Conservation (phyloP, 92 coral and sea anemone genomes). For the Parazoanthus darwini region DNA sequence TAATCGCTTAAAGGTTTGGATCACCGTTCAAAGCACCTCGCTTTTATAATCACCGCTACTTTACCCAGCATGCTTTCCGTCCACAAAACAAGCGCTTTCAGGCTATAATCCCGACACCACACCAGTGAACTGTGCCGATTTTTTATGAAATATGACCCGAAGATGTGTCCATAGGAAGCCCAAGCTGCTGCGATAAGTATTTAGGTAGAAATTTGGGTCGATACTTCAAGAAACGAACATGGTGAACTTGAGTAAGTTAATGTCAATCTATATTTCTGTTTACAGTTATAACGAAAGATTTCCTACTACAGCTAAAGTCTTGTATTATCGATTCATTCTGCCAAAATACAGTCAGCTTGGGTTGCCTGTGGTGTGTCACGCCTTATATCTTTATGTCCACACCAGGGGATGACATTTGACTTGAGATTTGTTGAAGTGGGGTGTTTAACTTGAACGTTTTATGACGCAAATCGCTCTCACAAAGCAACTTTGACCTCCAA, state of each 20-base stretch:
- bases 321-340: no score
- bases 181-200: no score
- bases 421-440: background rate
- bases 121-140: background rate
- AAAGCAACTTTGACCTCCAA: background rate
- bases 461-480: background rate
- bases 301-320: no score
- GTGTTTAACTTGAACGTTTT: background rate
- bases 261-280: no score
- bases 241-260: no score
- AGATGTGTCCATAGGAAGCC: no score
- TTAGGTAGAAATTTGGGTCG: no score
- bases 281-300: no score
- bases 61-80: conserved; percentile 1
- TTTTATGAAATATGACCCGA: background rate
- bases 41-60: background rate
- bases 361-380: background rate
- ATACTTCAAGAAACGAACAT: no score
- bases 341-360: no score
- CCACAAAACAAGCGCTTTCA: background rate
- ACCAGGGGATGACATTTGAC: background rate
- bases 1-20: background rate
- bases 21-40: background rate
- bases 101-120: background rate
- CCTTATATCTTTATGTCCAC: background rate